A percentile compares a stretch with the other conserved stretches of the same genome.
Evolutionary conservation across 2,113 vertebrate species (phyloP).

Genomic region (Cynoglossus semilaevis): DNA sequence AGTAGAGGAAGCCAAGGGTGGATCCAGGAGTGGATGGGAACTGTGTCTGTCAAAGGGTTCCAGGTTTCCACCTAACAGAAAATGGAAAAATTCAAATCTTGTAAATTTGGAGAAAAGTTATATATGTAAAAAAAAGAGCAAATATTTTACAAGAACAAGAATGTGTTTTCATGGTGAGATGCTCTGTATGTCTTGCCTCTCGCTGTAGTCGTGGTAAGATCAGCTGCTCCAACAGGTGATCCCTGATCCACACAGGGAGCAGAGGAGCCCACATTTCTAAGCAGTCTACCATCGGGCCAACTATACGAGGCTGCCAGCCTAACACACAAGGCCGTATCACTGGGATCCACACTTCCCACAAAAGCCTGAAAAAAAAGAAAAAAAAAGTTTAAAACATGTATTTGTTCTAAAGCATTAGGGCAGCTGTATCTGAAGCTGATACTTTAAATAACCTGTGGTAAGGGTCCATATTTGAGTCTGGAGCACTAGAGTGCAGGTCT

Average conservation of each 20-base stretch:
- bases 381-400: not conserved
- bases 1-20: slow-evolving; percentile 96
- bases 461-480: slow-evolving; percentile 88
- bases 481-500: slow-evolving; percentile 82
- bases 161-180: not conserved
- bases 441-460: slow-evolving; percentile 84
- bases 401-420: not conserved
- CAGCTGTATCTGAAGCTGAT: not conserved
- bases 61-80: slow-evolving; percentile 88
- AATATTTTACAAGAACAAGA: too few relatives aligned
- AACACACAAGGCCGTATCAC: slow-evolving; percentile 83
- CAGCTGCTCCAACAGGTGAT: slow-evolving; percentile 92
- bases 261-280: slow-evolving; percentile 89
- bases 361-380: slow-evolving; percentile 72
- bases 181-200: slow-evolving; percentile 75
- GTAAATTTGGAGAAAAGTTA: not conserved
- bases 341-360: slow-evolving; percentile 97
- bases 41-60: slow-evolving; percentile 95
- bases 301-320: slow-evolving; percentile 90
- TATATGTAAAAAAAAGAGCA: too few relatives aligned
- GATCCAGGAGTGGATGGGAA: slow-evolving; percentile 97
- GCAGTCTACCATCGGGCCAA: slow-evolving; percentile 93
- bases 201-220: slow-evolving; percentile 95
- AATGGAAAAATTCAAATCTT: not conserved
- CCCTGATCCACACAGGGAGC: slow-evolving; percentile 88